Evolutionary conservation across 1,140 invertebrate genomes (phyloP), one percentile per base, ranked within the genome.

Genomic region (Sycobia sp.): DNA sequence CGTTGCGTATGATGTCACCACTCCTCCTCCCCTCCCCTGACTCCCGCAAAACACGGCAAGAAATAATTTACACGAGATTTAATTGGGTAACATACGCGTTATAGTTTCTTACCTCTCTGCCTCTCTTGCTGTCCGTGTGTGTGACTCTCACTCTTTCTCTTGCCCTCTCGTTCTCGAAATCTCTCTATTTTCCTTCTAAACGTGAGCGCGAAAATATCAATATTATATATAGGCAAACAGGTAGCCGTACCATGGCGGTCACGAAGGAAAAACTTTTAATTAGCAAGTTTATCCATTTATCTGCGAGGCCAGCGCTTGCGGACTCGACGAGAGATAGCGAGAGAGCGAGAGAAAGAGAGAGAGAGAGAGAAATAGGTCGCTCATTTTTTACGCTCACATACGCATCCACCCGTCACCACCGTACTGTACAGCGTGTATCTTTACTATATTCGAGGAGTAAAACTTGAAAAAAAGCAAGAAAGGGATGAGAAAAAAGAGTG

Each of bases 241-340:
- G 27, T 34, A 5, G 29, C 36, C 4, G 25, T 32, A n/a, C n/a
- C n/a, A n/a, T n/a, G n/a, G 16, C 32, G 13, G 14, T 22, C 23
- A 10, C n/a, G 32, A n/a, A n/a, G n/a, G 53, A 38, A 67, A 69
- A 77, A 77, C 69, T 77, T 77, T 76, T 78, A 77, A 78, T 78
- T 78, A 76, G 72, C 68, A 67, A 73, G 69, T 73, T 77, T 76
- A 75, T 76, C 69, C 71, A 72, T 76, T 74, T 74, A 72, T 74
- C 67, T 71, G 62, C 56, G 34, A 38, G 29, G 32, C 10, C 9
- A 23, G 29, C 3, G 27, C 22, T 10, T 34, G 14, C 0, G 66
- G 68, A 62, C 66, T 63, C 11, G 47, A 20, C 16, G 9, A 8
- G 13, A 10, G 4, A 38, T 7, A n/a, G 16, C 4, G 20, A 4